phyloP scores from a whole-genome alignment of 1,140 invertebrate species.

The Arctopsyche grandis region DNA sequence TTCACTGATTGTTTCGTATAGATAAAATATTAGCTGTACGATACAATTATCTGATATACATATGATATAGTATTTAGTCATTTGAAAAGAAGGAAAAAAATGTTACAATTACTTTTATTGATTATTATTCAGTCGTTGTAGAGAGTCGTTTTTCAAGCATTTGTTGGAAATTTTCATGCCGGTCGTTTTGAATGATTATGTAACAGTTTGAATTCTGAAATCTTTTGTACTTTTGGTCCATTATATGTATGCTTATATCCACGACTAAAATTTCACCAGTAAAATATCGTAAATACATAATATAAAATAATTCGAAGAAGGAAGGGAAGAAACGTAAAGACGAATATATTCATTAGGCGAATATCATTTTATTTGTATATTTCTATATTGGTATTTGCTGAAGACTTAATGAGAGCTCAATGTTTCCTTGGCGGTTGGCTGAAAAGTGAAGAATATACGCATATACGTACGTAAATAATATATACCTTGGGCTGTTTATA shows the following conservation, averaged over 20 bases:
- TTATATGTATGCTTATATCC: background rate
- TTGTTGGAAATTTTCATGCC: conserved; percentile 15
- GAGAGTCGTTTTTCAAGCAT: conserved; percentile 6
- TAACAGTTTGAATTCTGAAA: background rate
- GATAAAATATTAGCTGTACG: no score
- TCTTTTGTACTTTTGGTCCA: background rate
- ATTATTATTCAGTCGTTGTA: conserved; percentile 9
- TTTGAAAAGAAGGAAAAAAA: background rate
- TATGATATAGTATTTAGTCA: background rate
- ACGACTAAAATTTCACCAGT: background rate
- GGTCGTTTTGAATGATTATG: conserved; percentile 5
- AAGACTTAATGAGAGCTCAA: conserved; percentile 14
- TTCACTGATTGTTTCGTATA: no score
- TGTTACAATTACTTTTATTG: background rate
- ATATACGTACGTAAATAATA: no score
- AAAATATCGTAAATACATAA: background rate
- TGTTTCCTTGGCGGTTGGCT: background rate
- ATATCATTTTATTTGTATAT: conserved; percentile 7
- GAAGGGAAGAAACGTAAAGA: background rate
- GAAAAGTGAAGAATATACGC: conserved; percentile 4
- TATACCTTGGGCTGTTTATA: background rate
- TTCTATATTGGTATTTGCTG: conserved; percentile 9
- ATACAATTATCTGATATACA: no score
- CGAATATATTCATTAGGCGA: conserved; percentile 1
- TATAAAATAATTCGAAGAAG: background rate